Evolutionary conservation across 1,140 invertebrate species (phyloP), one percentile per base, ranked within the genome.

Genomic region (Drosophila ogumai): DNA sequence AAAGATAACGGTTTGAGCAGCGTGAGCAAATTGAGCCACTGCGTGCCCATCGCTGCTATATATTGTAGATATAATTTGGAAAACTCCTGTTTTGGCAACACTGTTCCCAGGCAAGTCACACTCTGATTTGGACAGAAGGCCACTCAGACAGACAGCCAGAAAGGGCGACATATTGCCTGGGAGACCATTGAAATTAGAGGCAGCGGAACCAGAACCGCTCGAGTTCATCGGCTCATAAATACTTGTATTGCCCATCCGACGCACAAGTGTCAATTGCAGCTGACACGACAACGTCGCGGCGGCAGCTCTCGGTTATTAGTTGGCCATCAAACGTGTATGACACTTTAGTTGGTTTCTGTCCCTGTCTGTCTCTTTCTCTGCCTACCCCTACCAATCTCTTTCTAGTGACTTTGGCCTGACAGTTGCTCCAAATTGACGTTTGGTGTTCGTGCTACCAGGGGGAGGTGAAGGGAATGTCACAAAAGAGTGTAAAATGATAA

Each of bases 191-290:
- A 87, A 81, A 81, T 78, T 87, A 74, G 73, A 88, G 82, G 73
- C 76, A 74, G 79, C 73, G 61, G 69, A 80, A 52, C 60, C 69
- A 55, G 69, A 77, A 57, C 54, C 57, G 63, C 71, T 67, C 63
- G 67, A 77, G 68, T 76, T 73, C 43, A 47, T 66, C 63, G 55
- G 56, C 52, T 80, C 52, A 63, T 78, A 78, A 73, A 88, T 87
- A 87, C 67, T 88, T 86, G 77, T 60, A 67, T 63, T 61, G 56
- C 67, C 41, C 43, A 54, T 64, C 36, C 54, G 61, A 87, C 79
- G 76, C 84, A 90, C 84, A 87, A 87, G 84, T 90, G 84, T 87
- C 84, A 87, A 66, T 65, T 77, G 61, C 81, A 84, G 81, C 81
- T 72, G 68, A 81, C 66, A 68, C 74, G 81, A 64, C 81, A 79